Evolutionary conservation across 2,888 invertebrate species (phyloP).

Genomic region (Drosophila nr. perissopoda): DNA sequence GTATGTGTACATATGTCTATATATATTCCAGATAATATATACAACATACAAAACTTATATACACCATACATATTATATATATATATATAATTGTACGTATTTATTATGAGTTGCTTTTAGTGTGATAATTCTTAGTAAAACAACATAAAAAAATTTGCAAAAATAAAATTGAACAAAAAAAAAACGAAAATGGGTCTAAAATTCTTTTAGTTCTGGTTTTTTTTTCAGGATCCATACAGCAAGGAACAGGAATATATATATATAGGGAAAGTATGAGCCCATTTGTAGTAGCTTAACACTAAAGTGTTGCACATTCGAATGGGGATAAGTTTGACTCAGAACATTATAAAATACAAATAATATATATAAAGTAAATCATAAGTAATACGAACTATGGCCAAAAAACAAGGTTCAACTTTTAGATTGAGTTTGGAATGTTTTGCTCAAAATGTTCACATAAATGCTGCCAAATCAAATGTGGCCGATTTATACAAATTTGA

Average conservation of each 20-base stretch:
- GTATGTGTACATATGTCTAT: constrained; percentile 15
- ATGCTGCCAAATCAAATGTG: neutral
- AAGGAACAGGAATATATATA: constrained; percentile 26
- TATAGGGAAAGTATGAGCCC: constrained; percentile 9
- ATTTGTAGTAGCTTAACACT: constrained; percentile 44
- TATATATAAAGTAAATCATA: neutral
- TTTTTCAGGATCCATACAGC: neutral
- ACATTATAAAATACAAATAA: neutral
- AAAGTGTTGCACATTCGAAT: constrained; percentile 26
- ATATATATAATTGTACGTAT: constrained; percentile 58
- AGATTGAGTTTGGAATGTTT: neutral
- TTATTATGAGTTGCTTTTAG: constrained; percentile 78
- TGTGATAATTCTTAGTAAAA: constrained; percentile 74
- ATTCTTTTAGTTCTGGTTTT: neutral
- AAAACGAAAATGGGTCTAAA: neutral
- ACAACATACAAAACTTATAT: constrained; percentile 39
- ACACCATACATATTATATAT: constrained; percentile 29
- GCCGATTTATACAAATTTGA: neutral
- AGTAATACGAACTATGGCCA: constrained; percentile 45
- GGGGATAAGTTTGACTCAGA: constrained; percentile 6
- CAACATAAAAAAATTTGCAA: constrained; percentile 49
- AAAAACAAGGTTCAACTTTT: constrained; percentile 12
- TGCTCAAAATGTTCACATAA: neutral
- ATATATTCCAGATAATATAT: constrained; percentile 21
- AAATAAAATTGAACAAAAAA: constrained; percentile 50